Base-by-base conservation (phyloP, 2,888 invertebrate genomes). In the Noctua janthina region DNA sequence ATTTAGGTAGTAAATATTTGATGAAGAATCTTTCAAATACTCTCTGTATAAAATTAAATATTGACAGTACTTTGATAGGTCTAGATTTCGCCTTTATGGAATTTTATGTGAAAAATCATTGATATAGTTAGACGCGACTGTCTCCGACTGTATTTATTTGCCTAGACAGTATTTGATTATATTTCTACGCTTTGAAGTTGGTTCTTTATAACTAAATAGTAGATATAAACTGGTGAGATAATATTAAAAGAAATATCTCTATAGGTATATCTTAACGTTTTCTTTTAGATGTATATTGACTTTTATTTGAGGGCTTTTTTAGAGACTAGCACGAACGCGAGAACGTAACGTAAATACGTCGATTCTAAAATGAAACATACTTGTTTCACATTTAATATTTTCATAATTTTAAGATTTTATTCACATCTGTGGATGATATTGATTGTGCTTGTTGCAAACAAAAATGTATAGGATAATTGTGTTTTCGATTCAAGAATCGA, bases 1-100 rank as follows among this genome's bases (percentile, higher is more conserved):
- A 71, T 84, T 74, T 67, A 46, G 17, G 17, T 49, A 35, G 72
- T 82, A 62, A 82, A 82, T 78, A 54, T 82, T 82, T 82, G 49
- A 43, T 64, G 23, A 35, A 82, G 17, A 39, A 70, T 78, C 23
- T 68, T 83, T 72, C 11, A 56, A 72, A 78, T 70, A 46, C 20
- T 43, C 10, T 20, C 20, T 68, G 11, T 79, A 43, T 54, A 59
- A 70, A 1, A 78, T 83, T 69, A 70, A 83, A 82, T 82, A 84
- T 82, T 82, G 23, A 79, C 51, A 15, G 46, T 20, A 67, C 11
- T 74, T 54, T 39, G 83, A 59, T 83, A 35, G 35, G 20, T 43
- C 29, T 51, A 73, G 17, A n/a, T 70, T 66, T 72, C 49, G 10
- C 29, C 1, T 64, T 39, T 29, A 39, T 6, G 1, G 15, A 73